Evolutionary conservation across 1,140 invertebrate species (phyloP), one percentile per base, ranked within the genome.

Genomic region (Drosophila ananassae): DNA sequence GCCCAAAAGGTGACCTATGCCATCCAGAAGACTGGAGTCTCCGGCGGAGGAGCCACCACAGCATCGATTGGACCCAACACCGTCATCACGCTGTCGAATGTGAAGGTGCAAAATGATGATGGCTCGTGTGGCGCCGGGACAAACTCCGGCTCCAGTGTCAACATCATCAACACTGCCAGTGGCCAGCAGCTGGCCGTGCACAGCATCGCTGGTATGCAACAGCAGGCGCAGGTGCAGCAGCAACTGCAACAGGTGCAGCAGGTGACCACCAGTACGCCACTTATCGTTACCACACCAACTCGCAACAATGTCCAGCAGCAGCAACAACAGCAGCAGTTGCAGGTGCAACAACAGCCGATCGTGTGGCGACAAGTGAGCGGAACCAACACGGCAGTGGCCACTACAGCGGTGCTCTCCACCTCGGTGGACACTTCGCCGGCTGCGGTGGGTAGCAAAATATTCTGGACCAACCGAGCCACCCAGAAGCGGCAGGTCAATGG

Each of bases 171-270:
- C 34, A 91, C 89, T 5, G 67, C 85, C 10, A 89, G 85, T 71
- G 89, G 89, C 12, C 90, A 91, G 48, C 90, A 91, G 73, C 52
- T 91, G 55, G 82, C 90, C 2, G 89, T 91, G 73, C 90, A 91
- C 51, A 91, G 79, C 76, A 91, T 91, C 51, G 81, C 74, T 0
- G 78, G 78, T 0, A 60, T 90, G 48, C 85, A 90, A 28, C 80
- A 81, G 41, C 76, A 79, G 24, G 13, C 73, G 64, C 48, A 57
- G 9, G 44, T 46, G 13, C 78, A 79, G 46, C 79, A 83, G 24
- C 44, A 32, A 1, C 73, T 63, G 25, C 77, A 51, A 32, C 57
- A 62, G 50, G 67, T 77, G n/a, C 76, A 77, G 61, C 68, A 77
- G 61, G 58, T 71, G 12, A 61, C 66, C 10, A 61, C 53, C 10